Base-by-base conservation (phyloP, 2,113 vertebrate species). In the Ptyas mucosa region DNA sequence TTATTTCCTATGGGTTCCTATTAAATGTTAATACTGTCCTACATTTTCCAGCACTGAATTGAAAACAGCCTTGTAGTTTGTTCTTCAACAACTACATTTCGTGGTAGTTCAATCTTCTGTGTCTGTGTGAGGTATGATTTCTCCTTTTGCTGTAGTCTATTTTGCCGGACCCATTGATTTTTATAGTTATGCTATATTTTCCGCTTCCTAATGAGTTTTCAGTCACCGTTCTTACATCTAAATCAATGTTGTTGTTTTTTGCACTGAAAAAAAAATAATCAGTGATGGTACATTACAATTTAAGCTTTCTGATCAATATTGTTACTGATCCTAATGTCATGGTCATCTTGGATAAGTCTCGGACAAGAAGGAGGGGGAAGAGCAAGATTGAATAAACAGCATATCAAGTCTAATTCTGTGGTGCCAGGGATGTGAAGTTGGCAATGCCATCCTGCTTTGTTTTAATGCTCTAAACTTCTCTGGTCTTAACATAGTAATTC, bases 171-270 rank as follows among this genome's bases (percentile, higher is more conserved):
- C 46, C 94, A 97, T 96, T 96, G 96, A 96, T 97, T 97, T 97
- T 97, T 91, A 96, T 93, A 93, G 95, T 93, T 89, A 86, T 92
- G 81, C 26, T 24, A 18, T 96, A 95, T 97, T 97, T 95, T 94
- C 89, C 91, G 7, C 92, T 94, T 96, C 93, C 57, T 61, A 94
- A 95, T 95, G 96, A 93, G 97, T 97, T 96, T 90, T 53, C 94
- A 43, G 94, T 64, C 18, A 52, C 10, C 92, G 29, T 88, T 93
- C 26, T 91, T 39, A 94, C 49, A 88, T 91, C 87, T 92, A 95
- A 93, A 96, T 97, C 95, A 96, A 94, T 96, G 88, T 55, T 89
- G 92, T 97, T 96, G 20, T 29, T 93, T 97, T 96, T 96, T 97
- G 87, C 96, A 58, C 89, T 96, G 96, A 24, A 94, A 92, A 81